Evolutionary conservation across 1,140 invertebrate species (phyloP).

Genomic region (Aphaenogaster rudis): DNA sequence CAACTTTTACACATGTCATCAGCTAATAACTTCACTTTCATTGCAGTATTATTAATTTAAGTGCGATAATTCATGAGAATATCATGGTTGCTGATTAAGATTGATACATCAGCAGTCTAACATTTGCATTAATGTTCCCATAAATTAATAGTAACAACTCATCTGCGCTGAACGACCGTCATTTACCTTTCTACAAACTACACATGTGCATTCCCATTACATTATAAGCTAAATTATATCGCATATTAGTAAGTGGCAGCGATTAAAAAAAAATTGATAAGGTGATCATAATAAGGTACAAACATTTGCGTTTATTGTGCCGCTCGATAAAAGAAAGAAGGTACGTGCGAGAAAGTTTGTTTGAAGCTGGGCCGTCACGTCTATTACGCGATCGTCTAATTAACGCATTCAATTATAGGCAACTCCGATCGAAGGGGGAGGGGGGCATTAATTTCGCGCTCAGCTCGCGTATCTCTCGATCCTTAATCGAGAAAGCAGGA

Average conservation of each 20-base stretch:
- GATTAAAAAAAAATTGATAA: background rate
- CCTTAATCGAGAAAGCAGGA: constrained; percentile 1
- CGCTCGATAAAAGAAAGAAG: constrained; percentile 7
- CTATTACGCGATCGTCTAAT: constrained; percentile 17
- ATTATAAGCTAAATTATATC: background rate
- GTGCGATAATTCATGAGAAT: background rate
- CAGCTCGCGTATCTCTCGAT: background rate
- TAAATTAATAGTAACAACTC: constrained; percentile 24
- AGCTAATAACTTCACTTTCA: background rate
- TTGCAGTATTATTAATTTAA: background rate
- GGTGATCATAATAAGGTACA: background rate
- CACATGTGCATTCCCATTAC: background rate
- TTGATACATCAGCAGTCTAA: background rate
- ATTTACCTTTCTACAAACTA: background rate
- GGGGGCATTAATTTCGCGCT: background rate
- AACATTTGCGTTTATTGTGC: constrained; percentile 5
- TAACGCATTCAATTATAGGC: constrained; percentile 16
- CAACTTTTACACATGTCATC: background rate
- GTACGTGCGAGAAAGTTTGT: constrained; percentile 26
- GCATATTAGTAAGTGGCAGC: background rate
- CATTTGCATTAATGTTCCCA: background rate
- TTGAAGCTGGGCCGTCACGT: background rate
- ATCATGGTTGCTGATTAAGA: background rate
- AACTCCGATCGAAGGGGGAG: background rate
- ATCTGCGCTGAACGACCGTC: background rate